Base-by-base conservation (phyloP, 2,888 invertebrate species). In the Eueremaeus valkanovi region DNA sequence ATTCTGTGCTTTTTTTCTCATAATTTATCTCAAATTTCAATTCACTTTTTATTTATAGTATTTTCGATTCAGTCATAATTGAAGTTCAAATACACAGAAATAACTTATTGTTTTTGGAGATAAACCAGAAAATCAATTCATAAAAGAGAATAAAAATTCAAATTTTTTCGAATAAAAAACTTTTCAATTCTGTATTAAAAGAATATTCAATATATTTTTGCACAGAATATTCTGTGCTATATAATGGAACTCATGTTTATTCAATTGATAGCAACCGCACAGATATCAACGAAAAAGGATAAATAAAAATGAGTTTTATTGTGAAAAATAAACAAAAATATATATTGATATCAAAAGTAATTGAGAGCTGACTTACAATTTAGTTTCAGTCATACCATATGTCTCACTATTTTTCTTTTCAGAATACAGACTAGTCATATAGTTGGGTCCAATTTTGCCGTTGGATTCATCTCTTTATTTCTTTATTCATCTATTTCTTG, bases 21-120 rank as follows among this genome's bases (percentile, higher is more conserved):
- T 21, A 49, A 49, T 49, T 49, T 3, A 21, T 49, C 49, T 49
- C 49, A 49, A n/a, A 49, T 49, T 49, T 49, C 49, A 49, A 49
- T 49, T 49, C 21, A 21, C n/a, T 49, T 49, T 49, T 49, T 49
- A 49, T 49, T 49, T n/a, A n/a, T n/a, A n/a, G 21, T 49, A 21
- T 49, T 21, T 21, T 21, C 49, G 21, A 49, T 49, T 49, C 49
- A 49, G 18, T 49, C 49, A 49, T 49, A 49, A 49, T 49, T 49
- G 49, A n/a, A 49, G 49, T 49, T 49, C 49, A 49, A 49, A 49
- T n/a, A n/a, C 49, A 49, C 49, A 49, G 49, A n/a, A 49, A 49
- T 49, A 2, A 5, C 3, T 49, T 49, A 21, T 11, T 49, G 18
- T 18, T 21, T 21, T n/a, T 21, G 3, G 2, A 49, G 18, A 49